Evolutionary conservation across 2,797 vertebrate genomes (phyloP), one percentile per base, ranked within the genome.

Genomic region (Spondyliosoma cantharus): DNA sequence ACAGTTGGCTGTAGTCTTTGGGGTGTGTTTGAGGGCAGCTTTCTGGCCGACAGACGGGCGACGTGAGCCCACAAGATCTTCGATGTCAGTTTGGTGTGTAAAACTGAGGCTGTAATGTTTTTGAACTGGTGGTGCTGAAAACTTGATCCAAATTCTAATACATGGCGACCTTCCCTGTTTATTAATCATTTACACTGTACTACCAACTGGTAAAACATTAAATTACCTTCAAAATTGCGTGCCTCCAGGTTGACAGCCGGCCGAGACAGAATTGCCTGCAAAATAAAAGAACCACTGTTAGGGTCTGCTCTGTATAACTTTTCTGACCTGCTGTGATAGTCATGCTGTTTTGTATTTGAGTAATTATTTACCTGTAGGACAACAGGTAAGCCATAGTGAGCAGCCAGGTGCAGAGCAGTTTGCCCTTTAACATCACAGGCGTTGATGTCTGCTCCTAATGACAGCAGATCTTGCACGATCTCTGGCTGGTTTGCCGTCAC

Each of bases 201-300:
- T 25, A 48, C 52, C 13, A 57, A 25, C 19, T 22, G 2, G 2
- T 25, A 22, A 37, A 59, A n/a, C 3, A 60, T 45, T 5, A 66
- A 43, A 7, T 74, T 87, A 98, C 97, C 97, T 90, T 98, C 97
- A 69, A 96, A 98, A 85, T 98, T 96, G 66, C 96, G 94, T 64
- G 96, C 94, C 85, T 98, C 97, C 68, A 97, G 66, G 53, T 96
- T 90, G 76, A 96, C 86, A 3, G 61, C 52, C 6, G 86, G 82
- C 52, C 92, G 83, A 0, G 86, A 90, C 45, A 95, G 86, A 87
- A 96, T 85, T 7, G 85, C 90, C 95, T 96, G 67, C 43, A 65
- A 79, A 80, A 62, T 50, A 70, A 13, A 61, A 72, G 60, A 77
- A 70, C 53, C 2, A n/a, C 43, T 17, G 4, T 80, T 60, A 43